A percentile compares a stretch with the other conserved stretches of the same genome.
These are phyloP conservation scores for Poeciliopsis presidionis DNA, from an alignment of 2,797 vertebrate genomes.

Conservation along the genomic window DNA sequence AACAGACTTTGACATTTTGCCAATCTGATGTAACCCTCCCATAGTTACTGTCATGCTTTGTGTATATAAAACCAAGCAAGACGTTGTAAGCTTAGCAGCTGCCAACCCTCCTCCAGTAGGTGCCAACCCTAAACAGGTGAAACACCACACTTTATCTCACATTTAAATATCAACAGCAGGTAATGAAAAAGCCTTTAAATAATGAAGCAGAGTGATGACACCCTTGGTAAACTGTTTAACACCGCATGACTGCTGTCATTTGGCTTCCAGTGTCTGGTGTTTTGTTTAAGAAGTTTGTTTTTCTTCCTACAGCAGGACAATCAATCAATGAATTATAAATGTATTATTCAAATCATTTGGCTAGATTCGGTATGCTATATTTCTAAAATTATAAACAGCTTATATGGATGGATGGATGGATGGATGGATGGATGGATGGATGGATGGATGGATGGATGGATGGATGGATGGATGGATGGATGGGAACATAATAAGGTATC, in stretches of 20 bases:
- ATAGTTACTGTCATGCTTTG: neutral
- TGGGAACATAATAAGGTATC: neutral
- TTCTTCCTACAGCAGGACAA: slow-evolving; percentile 2
- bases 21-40: neutral
- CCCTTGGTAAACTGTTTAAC: slow-evolving; percentile 17
- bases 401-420: neutral
- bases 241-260: slow-evolving; percentile 23
- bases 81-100: neutral
- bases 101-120: slow-evolving; percentile 3
- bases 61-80: slow-evolving; percentile 4
- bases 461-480: too few relatives aligned
- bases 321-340: slow-evolving; percentile 24
- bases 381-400: neutral
- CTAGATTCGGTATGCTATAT: neutral
- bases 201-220: slow-evolving; percentile 52
- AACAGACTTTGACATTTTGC: neutral
- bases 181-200: slow-evolving; percentile 54
- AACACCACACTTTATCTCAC: neutral
- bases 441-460: too few relatives aligned
- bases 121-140: slow-evolving; percentile 21
- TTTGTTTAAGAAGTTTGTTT: slow-evolving; percentile 45
- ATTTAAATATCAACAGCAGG: slow-evolving; percentile 26
- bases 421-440: too few relatives aligned
- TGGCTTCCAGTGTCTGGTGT: slow-evolving; percentile 46
- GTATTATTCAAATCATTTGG: slow-evolving; percentile 16